A percentile compares a stretch with the other conserved stretches of the same genome.
Evolutionary conservation across 2,113 vertebrate genomes (phyloP).

Genomic region (Prochilodus magdalenae): DNA sequence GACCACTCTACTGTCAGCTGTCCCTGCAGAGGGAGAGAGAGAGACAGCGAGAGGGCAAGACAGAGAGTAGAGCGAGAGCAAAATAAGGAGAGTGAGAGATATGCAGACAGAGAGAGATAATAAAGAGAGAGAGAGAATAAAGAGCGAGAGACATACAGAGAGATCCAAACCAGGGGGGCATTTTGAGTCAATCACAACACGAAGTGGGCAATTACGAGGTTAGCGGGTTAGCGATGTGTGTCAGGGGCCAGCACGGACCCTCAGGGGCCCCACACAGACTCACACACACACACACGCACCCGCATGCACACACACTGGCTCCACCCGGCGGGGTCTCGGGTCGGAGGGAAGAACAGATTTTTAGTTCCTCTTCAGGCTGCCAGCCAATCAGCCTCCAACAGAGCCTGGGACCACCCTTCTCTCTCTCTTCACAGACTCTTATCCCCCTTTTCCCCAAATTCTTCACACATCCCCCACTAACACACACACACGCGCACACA

Average conservation of each 20-base stretch:
- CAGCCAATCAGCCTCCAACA: constrained; percentile 81
- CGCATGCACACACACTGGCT: constrained; percentile 37
- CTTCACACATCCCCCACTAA: constrained; percentile 62
- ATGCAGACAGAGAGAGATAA: not conserved
- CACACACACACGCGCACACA: constrained; percentile 44
- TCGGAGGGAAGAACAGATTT: constrained; percentile 67
- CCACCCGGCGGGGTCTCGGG: constrained; percentile 66
- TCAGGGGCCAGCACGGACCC: constrained; percentile 78
- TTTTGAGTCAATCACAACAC: constrained; percentile 67
- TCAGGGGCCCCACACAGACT: constrained; percentile 69
- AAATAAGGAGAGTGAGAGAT: not conserved
- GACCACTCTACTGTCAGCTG: constrained; percentile 64
- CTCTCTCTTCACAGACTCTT: constrained; percentile 78
- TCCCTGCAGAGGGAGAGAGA: constrained; percentile 39
- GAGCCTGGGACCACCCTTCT: constrained; percentile 59
- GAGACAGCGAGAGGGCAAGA: not conserved
- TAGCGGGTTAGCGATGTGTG: constrained; percentile 65
- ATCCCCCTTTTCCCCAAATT: constrained; percentile 78
- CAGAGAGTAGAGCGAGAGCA: not conserved
- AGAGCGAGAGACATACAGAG: not conserved
- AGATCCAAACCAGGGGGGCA: constrained; percentile 32
- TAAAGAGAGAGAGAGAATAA: not conserved
- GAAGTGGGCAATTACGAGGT: constrained; percentile 79
- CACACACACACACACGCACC: not conserved
- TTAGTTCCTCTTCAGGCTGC: constrained; percentile 74